phyloP scores from a whole-genome alignment of 2,888 invertebrate genomes.

The Protodeltote pygarga region DNA sequence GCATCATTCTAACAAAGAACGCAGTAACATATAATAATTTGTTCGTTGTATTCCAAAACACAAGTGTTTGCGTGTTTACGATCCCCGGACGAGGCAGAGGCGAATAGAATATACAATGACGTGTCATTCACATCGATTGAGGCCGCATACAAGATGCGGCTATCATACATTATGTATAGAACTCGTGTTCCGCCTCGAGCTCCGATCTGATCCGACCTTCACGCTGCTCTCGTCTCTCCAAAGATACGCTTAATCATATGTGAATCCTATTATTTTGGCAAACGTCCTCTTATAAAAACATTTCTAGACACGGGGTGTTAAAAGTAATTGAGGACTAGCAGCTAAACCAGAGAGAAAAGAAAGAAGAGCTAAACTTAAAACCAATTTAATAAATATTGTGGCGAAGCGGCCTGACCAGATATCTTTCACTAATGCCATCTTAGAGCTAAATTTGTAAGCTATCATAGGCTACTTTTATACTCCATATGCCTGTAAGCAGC shows the following conservation, averaged over 20 bases:
- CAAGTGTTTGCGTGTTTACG: conserved; percentile 82
- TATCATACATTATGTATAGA: conserved; percentile 78
- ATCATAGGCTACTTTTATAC: no score
- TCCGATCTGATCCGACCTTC: conserved; percentile 62
- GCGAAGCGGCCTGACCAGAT: no score
- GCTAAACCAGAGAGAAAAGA: no score
- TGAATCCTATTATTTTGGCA: not conserved
- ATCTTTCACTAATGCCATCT: no score
- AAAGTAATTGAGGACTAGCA: no score
- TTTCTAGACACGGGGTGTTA: no score
- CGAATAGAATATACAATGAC: conserved; percentile 84
- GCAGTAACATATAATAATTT: conserved; percentile 59
- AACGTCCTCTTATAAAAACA: no score
- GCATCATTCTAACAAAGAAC: conserved; percentile 21
- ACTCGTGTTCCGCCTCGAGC: conserved; percentile 68
- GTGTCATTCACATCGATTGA: conserved; percentile 84
- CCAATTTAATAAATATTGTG: no score
- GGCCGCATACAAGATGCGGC: conserved; percentile 79
- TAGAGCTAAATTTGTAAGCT: no score
- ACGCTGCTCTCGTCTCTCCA: conserved; percentile 46
- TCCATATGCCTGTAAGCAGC: no score
- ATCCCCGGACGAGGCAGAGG: conserved; percentile 76
- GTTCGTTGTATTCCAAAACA: conserved; percentile 73
- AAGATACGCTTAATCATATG: conserved; percentile 30
- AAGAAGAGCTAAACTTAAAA: no score